Evolutionary conservation across 2,113 vertebrate genomes (phyloP).

Genomic region (Mustelus asterias): DNA sequence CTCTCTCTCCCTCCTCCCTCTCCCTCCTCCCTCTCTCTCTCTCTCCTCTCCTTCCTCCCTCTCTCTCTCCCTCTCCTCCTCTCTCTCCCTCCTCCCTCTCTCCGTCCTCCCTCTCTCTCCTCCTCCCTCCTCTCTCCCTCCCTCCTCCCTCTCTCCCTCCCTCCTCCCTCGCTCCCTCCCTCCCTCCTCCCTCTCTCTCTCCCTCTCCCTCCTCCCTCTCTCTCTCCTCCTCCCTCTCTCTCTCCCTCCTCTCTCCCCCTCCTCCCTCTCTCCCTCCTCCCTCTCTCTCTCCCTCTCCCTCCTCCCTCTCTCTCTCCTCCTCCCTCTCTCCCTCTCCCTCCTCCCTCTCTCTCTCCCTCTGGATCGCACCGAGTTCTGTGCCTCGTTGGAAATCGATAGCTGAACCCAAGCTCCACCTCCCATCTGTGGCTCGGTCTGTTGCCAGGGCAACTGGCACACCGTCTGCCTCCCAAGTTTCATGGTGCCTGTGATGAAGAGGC

Average conservation of each 20-base stretch:
- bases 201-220: too few species aligned
- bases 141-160: too few species aligned
- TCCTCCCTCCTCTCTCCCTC: not conserved
- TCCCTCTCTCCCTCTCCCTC: not conserved
- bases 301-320: not conserved
- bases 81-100: not conserved
- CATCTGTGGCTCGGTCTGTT: not conserved
- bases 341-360: too few species aligned
- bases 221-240: not conserved
- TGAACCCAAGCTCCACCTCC: not conserved
- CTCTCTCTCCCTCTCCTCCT: not conserved
- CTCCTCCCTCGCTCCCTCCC: not conserved
- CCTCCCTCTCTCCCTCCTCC: too few species aligned
- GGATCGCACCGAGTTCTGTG: not conserved
- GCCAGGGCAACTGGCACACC: not conserved
- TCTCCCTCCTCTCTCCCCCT: too few species aligned
- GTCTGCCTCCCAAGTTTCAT: not conserved
- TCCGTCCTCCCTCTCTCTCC: too few species aligned
- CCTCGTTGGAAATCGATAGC: not conserved
- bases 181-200: not conserved
- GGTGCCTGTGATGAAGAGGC: not conserved
- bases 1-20: not conserved
- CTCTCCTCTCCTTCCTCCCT: too few species aligned
- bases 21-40: too few species aligned
- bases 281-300: not conserved